These are phyloP conservation scores for Aproaerema taeniolella DNA, from an alignment of 2,888 invertebrate genomes.

Conservation along the genomic window DNA sequence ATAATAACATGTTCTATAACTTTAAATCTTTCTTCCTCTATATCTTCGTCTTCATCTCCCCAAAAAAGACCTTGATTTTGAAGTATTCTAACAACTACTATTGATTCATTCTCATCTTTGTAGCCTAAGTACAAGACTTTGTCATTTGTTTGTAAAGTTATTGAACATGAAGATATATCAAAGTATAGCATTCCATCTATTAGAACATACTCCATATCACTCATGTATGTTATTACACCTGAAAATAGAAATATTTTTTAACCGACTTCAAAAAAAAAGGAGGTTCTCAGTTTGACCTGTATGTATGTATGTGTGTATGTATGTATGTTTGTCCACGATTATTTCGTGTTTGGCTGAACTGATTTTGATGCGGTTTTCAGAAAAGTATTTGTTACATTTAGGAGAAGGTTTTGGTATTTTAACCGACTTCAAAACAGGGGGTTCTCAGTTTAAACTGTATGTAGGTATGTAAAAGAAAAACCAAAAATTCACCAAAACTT, in stretches of 20 bases:
- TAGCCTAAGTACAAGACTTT: conserved; percentile 77
- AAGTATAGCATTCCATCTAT: conserved; percentile 80
- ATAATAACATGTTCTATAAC: conserved; percentile 54
- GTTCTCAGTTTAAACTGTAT: too few species aligned
- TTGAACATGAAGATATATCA: conserved; percentile 47
- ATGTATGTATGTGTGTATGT: too few species aligned
- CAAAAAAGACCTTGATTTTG: conserved; percentile 70
- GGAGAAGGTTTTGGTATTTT: too few species aligned
- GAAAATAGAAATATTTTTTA: conserved; percentile 24
- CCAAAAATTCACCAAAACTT: too few species aligned
- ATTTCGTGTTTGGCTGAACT: too few species aligned
- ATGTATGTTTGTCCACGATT: too few species aligned
- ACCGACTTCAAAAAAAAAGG: too few species aligned
- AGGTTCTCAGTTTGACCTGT: too few species aligned
- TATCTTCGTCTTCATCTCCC: conserved; percentile 54
- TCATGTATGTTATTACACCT: conserved; percentile 80
- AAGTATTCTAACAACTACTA: conserved; percentile 77
- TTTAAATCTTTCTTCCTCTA: conserved; percentile 42
- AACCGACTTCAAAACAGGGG: too few species aligned
- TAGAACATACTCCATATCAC: conserved; percentile 59
- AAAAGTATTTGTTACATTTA: too few species aligned
- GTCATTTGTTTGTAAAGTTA: conserved; percentile 66
- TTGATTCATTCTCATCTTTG: conserved; percentile 53
- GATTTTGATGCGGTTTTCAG: too few species aligned
- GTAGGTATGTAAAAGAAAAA: too few species aligned